Conservation (phyloP, 2,888 invertebrate genomes). For the Candidula unifasciata region DNA sequence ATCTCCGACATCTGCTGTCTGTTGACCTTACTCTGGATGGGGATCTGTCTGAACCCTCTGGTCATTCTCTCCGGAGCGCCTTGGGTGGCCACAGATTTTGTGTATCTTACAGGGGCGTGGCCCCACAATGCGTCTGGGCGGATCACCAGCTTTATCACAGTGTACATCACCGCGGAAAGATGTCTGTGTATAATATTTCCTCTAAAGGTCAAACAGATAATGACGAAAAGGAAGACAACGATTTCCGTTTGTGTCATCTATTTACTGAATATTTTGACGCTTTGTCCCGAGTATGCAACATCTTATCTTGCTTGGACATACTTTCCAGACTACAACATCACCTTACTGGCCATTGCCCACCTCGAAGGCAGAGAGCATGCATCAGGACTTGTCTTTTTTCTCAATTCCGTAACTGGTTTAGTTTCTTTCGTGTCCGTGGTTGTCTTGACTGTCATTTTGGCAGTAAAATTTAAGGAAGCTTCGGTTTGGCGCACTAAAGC, state of each 20-base stretch:
- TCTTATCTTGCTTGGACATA: neutral
- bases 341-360: neutral
- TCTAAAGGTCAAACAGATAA: neutral
- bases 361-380: neutral
- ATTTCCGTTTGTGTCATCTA: neutral
- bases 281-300: neutral
- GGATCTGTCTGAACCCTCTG: neutral
- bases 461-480: neutral
- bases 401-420: neutral
- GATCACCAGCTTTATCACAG: constrained; percentile 1
- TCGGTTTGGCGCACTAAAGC: neutral
- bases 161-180: neutral
- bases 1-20: constrained; percentile 12
- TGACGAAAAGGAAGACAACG: neutral
- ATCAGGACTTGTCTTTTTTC: neutral
- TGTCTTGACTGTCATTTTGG: neutral
- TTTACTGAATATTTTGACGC: neutral
- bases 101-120: neutral
- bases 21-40: neutral
- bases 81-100: neutral
- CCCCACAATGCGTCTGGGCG: neutral
- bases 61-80: neutral
- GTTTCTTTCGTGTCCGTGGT: neutral
- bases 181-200: neutral
- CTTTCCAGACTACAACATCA: neutral